phyloP scores from a whole-genome alignment of 1,140 invertebrate species.

The Cylas formicarius region DNA sequence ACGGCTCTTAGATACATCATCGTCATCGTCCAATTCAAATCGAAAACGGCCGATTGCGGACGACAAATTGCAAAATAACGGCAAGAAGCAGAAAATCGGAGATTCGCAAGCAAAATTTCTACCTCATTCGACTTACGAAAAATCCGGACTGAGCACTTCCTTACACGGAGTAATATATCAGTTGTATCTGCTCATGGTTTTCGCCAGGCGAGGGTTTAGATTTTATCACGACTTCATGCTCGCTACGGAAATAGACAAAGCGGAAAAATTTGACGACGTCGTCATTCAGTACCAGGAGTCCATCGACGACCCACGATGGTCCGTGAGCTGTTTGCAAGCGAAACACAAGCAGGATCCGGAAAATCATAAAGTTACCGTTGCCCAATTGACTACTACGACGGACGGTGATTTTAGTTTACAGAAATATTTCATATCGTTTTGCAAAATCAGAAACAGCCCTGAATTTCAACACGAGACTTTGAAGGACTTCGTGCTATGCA shows the following conservation, averaged over 20 bases:
- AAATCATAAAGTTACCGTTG: background rate
- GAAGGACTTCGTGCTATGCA: background rate
- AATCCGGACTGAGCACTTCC: background rate
- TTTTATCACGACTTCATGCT: background rate
- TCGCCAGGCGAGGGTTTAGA: background rate
- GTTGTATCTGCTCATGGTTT: slow-evolving; percentile 9
- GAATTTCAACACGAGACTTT: background rate
- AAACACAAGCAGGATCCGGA: slow-evolving; percentile 4
- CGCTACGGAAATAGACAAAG: slow-evolving; percentile 7
- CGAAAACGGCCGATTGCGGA: too few relatives aligned
- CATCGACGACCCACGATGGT: background rate
- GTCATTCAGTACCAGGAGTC: background rate
- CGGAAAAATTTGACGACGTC: slow-evolving; percentile 13
- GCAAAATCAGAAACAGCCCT: background rate
- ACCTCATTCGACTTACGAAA: too few relatives aligned
- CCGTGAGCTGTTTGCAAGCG: slow-evolving; percentile 4
- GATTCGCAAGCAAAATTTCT: too few relatives aligned
- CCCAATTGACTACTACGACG: background rate
- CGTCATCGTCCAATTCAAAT: too few relatives aligned
- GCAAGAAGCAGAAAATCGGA: too few relatives aligned
- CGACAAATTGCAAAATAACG: too few relatives aligned
- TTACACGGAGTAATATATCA: slow-evolving; percentile 11
- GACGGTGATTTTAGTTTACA: background rate
- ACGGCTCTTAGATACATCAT: too few relatives aligned
- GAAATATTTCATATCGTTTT: slow-evolving; percentile 3